These are phyloP conservation scores for Circaetus cinerascens DNA, from an alignment of 2,113 vertebrate species.

Conservation along the genomic window DNA sequence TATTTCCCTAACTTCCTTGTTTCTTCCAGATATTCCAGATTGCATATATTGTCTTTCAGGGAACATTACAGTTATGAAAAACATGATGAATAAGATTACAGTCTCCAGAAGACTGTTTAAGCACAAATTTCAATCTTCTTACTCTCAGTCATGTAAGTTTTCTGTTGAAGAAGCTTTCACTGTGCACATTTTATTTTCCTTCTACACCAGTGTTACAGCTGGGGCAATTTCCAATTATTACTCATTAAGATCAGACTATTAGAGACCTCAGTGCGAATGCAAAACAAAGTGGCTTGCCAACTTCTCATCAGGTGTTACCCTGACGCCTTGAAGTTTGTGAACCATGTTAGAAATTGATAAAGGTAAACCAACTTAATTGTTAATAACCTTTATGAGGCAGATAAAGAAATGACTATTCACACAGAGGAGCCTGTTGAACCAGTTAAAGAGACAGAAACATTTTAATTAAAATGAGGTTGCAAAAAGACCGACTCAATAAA, in stretches of 20 bases:
- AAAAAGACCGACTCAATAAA: not conserved
- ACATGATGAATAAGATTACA: not conserved
- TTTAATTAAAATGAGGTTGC: not conserved
- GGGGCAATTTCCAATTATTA: not conserved
- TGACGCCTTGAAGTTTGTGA: not conserved
- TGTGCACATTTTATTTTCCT: not conserved
- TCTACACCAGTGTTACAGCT: not conserved
- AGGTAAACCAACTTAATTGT: not conserved
- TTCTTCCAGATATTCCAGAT: not conserved
- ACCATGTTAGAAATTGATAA: not conserved
- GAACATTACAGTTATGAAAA: not conserved
- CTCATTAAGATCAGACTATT: not conserved
- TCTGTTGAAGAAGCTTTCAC: not conserved
- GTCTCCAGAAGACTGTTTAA: not conserved
- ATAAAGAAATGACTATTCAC: not conserved
- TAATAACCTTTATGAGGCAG: not conserved
- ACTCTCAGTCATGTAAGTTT: not conserved
- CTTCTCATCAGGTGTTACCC: not conserved
- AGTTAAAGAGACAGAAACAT: not conserved
- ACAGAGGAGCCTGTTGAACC: not conserved
- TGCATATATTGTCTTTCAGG: not conserved
- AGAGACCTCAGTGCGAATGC: not conserved
- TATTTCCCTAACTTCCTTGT: not conserved
- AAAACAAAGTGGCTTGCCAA: not conserved
- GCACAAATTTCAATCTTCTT: not conserved